These are phyloP conservation scores for Synanthedon vespiformis DNA, from an alignment of 2,888 invertebrate species.

Conservation along the genomic window DNA sequence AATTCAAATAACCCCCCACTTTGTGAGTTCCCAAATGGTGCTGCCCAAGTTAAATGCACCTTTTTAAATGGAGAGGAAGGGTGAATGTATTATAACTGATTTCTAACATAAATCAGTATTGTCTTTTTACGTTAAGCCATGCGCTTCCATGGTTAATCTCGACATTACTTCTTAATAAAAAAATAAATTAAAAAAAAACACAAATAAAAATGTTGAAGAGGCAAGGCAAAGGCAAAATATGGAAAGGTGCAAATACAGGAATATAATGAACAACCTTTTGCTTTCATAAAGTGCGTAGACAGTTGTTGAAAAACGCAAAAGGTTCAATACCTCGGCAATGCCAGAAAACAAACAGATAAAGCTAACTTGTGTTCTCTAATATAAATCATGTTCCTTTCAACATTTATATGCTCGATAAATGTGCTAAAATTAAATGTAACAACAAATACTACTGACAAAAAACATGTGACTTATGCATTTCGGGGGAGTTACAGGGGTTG, in stretches of 20 bases:
- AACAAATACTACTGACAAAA: constrained; percentile 26
- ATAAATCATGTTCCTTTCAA: constrained; percentile 19
- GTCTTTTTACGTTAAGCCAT: constrained; percentile 44
- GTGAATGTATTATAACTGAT: background rate
- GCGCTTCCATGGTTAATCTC: constrained; percentile 56
- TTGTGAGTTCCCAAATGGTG: constrained; percentile 62
- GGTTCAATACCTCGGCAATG: constrained; percentile 56
- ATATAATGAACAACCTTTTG: constrained; percentile 22
- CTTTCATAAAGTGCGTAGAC: constrained; percentile 32
- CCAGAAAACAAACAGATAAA: constrained; percentile 72
- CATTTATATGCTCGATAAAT: constrained; percentile 14
- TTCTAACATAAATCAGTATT: background rate
- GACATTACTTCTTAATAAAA: constrained; percentile 28
- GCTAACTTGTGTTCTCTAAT: constrained; percentile 35
- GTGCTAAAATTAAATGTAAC: constrained; percentile 27
- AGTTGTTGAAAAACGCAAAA: constrained; percentile 29
- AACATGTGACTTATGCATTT: constrained; percentile 11
- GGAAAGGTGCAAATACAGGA: constrained; percentile 58
- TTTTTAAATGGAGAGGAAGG: constrained; percentile 18
- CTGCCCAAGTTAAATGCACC: constrained; percentile 60
- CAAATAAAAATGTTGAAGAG: constrained; percentile 27
- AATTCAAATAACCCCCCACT: constrained; percentile 24
- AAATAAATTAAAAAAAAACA: constrained; percentile 19
- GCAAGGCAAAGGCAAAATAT: constrained; percentile 57
- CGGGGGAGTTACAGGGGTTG: constrained; percentile 9